Evolutionary conservation across 30 jellyfish, hydroid and myxozoan genomes (phyloP), one percentile per base, ranked within the genome.

Genomic region (Aurelia aurita): DNA sequence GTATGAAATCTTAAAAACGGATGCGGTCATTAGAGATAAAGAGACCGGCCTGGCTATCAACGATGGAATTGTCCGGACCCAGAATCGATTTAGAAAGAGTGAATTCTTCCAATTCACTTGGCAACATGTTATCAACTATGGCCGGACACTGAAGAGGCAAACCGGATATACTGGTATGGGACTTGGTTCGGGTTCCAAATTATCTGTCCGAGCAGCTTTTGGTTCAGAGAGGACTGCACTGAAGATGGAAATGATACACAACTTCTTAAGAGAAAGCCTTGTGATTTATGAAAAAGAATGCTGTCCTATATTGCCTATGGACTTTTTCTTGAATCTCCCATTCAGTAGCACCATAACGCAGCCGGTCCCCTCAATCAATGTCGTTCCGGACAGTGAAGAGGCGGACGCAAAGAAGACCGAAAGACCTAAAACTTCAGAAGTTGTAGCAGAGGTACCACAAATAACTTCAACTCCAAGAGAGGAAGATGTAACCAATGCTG

Each of bases 241-340:
- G 59, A 90, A 90, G 77, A 28, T 80, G 65, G 46, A 34, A 43
- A 53, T 72, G n/a, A 68, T 84, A 45, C 89, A 78, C 35, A 43
- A 58, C 31, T 91, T 58, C 58, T 58, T 91, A 47, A 63, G 34
- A 22, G 90, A 83, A 28, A 60, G 85, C 28, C 61, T 91, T 58
- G 39, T 65, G 27, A 68, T 77, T 20, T 91, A 76, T 79, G 93
- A 85, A 21, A 80, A 68, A 34, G 97, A 91, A 64, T 91, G 97
- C 83, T 84, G 96, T 54, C 96, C 97, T 3, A 76, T 82, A 18
- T 60, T 91, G 61, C 97, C 97, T 6, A 74, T 79, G 35, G 96
- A 91, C 28, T 69, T 70, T 23, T 60, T 88, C 59, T 19, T 77
- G 70, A 35, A 64, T 43, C 84, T 58, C 15, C 23, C 72, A n/a